Conservation (phyloP, 2,888 invertebrate species). For the Belgica antarctica region DNA sequence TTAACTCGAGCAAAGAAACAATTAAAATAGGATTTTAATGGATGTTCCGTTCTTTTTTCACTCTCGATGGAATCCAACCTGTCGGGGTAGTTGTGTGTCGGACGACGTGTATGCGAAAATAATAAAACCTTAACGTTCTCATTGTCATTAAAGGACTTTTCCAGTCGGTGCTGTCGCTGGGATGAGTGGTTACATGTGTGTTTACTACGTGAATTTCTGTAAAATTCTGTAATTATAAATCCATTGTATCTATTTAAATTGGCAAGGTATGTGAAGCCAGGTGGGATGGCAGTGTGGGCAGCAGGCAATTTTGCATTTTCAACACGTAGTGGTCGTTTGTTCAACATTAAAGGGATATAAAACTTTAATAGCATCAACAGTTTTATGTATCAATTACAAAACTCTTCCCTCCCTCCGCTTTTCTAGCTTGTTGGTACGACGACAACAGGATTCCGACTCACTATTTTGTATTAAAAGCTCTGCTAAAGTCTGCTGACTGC, state of each 20-base stretch:
- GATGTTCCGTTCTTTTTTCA: background rate
- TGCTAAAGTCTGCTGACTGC: conserved; percentile 9
- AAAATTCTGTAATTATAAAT: conserved; percentile 40
- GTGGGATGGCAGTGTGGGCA: background rate
- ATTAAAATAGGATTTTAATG: conserved; percentile 42
- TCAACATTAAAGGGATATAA: background rate
- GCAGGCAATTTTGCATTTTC: conserved; percentile 22
- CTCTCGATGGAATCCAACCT: background rate
- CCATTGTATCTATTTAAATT: conserved; percentile 40
- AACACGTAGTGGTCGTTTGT: conserved; percentile 33
- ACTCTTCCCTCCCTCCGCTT: background rate
- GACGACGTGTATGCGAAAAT: background rate
- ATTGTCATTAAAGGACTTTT: conserved; percentile 31
- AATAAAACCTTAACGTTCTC: conserved; percentile 22
- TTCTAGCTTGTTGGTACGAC: background rate
- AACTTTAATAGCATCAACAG: conserved; percentile 31
- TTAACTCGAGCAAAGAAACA: conserved; percentile 37
- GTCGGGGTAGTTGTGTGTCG: background rate
- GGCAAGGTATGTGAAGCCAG: background rate
- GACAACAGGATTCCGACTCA: too few species aligned
- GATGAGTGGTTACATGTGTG: background rate
- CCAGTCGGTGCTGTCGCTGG: background rate
- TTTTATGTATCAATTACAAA: conserved; percentile 33
- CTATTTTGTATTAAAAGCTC: background rate
- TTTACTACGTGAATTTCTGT: conserved; percentile 1